Percentiles rank a stretch among this genome's conserved stretches.
These are phyloP conservation scores for Acromyrmex echinatior DNA, from an alignment of 1,140 invertebrate genomes.

Conservation along the genomic window DNA sequence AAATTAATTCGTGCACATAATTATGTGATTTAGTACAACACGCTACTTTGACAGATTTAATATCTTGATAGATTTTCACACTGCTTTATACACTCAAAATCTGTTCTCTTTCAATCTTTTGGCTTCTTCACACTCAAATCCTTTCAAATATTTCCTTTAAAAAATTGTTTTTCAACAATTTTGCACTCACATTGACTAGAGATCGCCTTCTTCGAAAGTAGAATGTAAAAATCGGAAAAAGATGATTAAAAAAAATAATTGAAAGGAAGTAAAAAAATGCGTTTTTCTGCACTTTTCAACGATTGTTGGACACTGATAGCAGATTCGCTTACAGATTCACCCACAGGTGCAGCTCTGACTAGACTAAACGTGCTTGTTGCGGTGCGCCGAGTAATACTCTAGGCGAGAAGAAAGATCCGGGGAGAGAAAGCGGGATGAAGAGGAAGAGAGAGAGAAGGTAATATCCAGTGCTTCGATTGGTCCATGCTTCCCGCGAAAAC, in stretches of 20 bases:
- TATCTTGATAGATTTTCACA: background rate
- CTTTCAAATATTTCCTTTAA: background rate
- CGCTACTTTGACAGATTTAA: background rate
- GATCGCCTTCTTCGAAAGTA: background rate
- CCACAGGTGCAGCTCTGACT: conserved; percentile 79
- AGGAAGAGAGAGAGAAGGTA: conserved; percentile 58
- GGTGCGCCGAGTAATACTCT: conserved; percentile 68
- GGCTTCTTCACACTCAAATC: background rate
- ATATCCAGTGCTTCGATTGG: conserved; percentile 76
- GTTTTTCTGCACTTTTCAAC: conserved; percentile 16
- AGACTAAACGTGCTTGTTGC: conserved; percentile 79
- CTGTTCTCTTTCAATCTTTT: background rate
- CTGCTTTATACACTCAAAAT: background rate
- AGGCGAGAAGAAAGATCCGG: conserved; percentile 66
- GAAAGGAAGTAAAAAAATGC: background rate
- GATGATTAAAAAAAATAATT: background rate
- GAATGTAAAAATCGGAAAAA: background rate
- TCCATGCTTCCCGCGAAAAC: conserved; percentile 81
- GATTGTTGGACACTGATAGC: conserved; percentile 36
- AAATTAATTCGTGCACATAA: background rate
- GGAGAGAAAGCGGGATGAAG: conserved; percentile 37
- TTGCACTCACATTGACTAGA: conserved; percentile 49
- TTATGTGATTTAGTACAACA: background rate
- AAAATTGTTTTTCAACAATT: background rate
- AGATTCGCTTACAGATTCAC: conserved; percentile 69